Percentiles rank a stretch among this genome's conserved stretches.
Evolutionary conservation across 2,797 vertebrate genomes (phyloP).

Genomic region (Gymnothorax javanicus): DNA sequence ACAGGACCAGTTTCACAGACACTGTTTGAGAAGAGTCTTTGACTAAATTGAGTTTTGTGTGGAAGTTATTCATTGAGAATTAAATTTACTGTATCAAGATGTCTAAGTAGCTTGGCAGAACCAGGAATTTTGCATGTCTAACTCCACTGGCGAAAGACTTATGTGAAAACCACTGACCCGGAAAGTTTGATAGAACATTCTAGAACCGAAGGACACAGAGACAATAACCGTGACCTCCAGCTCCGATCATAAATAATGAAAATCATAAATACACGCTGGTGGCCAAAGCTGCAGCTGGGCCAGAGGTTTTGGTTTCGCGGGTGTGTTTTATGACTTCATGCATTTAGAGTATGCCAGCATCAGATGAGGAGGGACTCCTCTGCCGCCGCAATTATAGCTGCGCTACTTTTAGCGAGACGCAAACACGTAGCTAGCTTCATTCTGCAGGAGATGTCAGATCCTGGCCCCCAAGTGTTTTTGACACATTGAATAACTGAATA

Average conservation of each 20-base stretch:
- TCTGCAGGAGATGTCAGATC: conserved; percentile 24
- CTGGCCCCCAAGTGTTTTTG: conserved; percentile 7
- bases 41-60: too few species aligned
- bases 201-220: conserved; percentile 8
- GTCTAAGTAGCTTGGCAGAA: neutral
- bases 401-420: neutral
- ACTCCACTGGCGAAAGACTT: neutral
- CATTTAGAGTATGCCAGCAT: neutral
- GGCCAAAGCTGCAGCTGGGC: neutral
- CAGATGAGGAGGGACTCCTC: neutral
- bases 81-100: neutral
- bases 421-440: neutral
- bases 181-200: conserved; percentile 46
- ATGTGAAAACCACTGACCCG: conserved; percentile 11
- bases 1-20: neutral
- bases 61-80: too few species aligned
- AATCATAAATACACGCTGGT: conserved; percentile 15
- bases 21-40: too few species aligned
- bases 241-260: conserved; percentile 32
- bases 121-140: neutral
- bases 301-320: neutral
- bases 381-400: neutral
- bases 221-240: conserved; percentile 23
- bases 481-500: conserved; percentile 22
- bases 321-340: neutral